Percentiles rank a stretch among this genome's conserved stretches.
phyloP scores from a whole-genome alignment of 2,888 invertebrate species.

The Brassicogethes aeneus region DNA sequence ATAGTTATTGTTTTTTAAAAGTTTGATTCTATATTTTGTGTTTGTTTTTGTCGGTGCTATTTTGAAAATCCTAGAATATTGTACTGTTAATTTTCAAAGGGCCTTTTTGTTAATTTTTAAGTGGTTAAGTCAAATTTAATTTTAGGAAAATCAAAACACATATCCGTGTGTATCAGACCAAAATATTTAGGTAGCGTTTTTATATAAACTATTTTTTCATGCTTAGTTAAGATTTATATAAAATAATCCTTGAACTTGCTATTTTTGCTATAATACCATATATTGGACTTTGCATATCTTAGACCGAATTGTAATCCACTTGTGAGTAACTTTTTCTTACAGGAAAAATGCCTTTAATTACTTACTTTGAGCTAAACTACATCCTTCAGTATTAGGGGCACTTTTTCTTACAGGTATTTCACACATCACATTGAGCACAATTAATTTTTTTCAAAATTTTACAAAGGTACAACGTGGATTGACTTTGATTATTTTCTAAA shows the following conservation, averaged over 20 bases:
- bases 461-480: too few relatives aligned
- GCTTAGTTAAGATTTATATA: constrained; percentile 30
- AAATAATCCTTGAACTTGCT: constrained; percentile 15
- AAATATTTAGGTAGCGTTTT: constrained; percentile 29
- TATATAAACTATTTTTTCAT: constrained; percentile 33
- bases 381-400: too few relatives aligned
- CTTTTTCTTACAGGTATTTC: too few relatives aligned
- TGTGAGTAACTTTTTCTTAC: too few relatives aligned
- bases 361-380: too few relatives aligned
- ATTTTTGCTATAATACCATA: constrained; percentile 27
- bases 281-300: not conserved
- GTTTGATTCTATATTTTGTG: constrained; percentile 3
- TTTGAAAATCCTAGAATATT: constrained; percentile 4
- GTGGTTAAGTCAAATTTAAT: constrained; percentile 14
- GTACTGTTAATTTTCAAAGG: not conserved
- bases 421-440: too few relatives aligned
- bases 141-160: constrained; percentile 19
- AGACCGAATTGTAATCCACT: not conserved
- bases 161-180: constrained; percentile 32
- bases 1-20: constrained; percentile 4
- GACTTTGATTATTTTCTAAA: too few relatives aligned
- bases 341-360: too few relatives aligned
- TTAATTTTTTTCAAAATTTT: too few relatives aligned
- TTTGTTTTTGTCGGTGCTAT: constrained; percentile 7
- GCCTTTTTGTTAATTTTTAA: constrained; percentile 8